Evolutionary conservation across 2,888 invertebrate species (phyloP).

Genomic region (Ectemnius lituratus): DNA sequence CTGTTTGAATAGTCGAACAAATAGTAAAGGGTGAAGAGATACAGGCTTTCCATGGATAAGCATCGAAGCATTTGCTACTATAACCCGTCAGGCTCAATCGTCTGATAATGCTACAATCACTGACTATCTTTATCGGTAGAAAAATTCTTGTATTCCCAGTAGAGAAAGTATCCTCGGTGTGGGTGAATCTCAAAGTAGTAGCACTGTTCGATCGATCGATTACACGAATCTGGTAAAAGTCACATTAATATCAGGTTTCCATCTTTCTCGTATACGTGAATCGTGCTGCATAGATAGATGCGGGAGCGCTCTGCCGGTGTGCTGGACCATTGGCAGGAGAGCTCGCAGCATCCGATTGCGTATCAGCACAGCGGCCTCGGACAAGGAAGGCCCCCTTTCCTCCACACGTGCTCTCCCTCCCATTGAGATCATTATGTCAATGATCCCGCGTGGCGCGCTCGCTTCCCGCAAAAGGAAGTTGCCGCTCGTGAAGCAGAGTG

Average conservation of each 20-base stretch:
- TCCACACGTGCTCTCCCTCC: conserved; percentile 32
- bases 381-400: conserved; percentile 30
- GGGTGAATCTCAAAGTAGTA: no score
- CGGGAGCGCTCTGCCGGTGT: not conserved
- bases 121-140: no score
- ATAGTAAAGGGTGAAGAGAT: no score
- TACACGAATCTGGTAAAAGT: not conserved
- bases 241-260: not conserved
- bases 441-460: conserved; percentile 47
- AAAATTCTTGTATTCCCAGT: no score
- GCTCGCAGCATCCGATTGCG: conserved; percentile 53
- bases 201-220: not conserved
- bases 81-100: no score
- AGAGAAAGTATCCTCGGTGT: no score
- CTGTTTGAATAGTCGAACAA: no score
- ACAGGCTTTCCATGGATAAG: no score
- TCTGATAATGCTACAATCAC: no score
- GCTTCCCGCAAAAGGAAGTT: conserved; percentile 43
- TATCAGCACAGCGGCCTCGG: conserved; percentile 58
- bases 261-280: not conserved
- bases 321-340: conserved; percentile 33
- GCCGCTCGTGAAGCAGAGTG: conserved; percentile 31
- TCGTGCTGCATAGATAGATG: not conserved
- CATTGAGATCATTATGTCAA: conserved; percentile 64
- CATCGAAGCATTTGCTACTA: no score